Evolutionary conservation across 2,888 invertebrate genomes (phyloP).

Genomic region (Drosophila meridionalis): DNA sequence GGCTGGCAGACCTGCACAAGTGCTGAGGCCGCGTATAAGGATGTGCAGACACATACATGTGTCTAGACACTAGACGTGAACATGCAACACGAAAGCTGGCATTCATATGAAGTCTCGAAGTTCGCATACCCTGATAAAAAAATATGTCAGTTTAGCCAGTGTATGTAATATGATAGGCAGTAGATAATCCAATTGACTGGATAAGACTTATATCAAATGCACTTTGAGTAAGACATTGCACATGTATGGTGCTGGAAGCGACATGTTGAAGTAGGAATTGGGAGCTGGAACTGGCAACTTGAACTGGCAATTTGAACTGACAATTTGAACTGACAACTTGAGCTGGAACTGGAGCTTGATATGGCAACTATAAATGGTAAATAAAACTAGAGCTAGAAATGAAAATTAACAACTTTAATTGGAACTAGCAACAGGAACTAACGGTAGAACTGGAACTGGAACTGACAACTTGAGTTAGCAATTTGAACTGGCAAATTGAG

Average conservation of each 20-base stretch:
- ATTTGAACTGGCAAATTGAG: too few relatives aligned
- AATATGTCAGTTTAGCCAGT: too few relatives aligned
- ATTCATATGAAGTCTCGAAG: background rate
- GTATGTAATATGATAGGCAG: background rate
- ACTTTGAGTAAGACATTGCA: background rate
- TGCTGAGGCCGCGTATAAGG: background rate
- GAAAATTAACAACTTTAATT: background rate
- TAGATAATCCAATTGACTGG: background rate
- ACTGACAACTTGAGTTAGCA: background rate
- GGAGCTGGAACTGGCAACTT: background rate
- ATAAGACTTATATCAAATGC: background rate
- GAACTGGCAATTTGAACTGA: background rate
- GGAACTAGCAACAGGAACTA: background rate
- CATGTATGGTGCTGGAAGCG: background rate
- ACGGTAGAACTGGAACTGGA: too few relatives aligned
- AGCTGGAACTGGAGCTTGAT: background rate
- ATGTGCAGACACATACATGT: slow-evolving; percentile 1
- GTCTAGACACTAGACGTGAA: slow-evolving; percentile 1
- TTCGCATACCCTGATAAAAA: background rate
- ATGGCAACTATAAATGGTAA: background rate
- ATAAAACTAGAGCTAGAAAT: background rate
- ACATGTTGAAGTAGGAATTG: background rate
- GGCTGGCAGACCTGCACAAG: slow-evolving; percentile 12
- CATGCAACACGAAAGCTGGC: background rate
- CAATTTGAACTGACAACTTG: background rate